Evolutionary conservation across 1,140 invertebrate genomes (phyloP), one percentile per base, ranked within the genome.

Genomic region (Polyergus mexicanus): DNA sequence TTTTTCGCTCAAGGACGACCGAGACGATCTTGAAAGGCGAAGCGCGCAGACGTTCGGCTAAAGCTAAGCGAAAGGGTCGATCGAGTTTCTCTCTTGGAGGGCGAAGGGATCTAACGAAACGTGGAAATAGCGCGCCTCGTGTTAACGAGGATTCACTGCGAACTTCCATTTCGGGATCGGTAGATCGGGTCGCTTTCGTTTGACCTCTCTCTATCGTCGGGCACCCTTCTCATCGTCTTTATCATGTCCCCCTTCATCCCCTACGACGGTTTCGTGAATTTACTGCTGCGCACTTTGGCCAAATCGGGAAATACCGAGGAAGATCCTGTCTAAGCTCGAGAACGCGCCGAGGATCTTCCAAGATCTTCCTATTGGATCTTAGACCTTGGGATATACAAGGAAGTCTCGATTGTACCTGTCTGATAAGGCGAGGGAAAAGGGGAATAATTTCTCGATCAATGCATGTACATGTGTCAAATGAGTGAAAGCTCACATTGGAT

Each of bases 221-320:
- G 78, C 19, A 44, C 47, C 71, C 44, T 65, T 60, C 44, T 35
- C 47, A 51, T 51, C 63, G 47, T 75, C 77, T 65, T 85, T 76
- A 78, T 86, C 86, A 87, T 68, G 41, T 56, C 44, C 25, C 66
- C 60, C 54, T 77, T 77, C 81, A 84, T 77, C 32, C 44, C n/a
- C 16, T 22, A 65, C 66, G 51, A 81, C 66, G 81, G 88, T 56
- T 84, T 87, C 54, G 85, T 89, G 81, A 90, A 90, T 89, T 90
- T 87, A 88, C 85, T 83, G 71, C 88, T 51, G 47, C 63, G 74
- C 56, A 47, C 78, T 90, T 72, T 71, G 69, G 65, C 78, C 44
- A 90, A 89, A 89, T 62, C 62, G 85, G 80, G 88, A 90, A 89
- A 90, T 85, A 90, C 81, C 85, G 32, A 54, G 58, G 68, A 32